Evolutionary conservation across 2,113 vertebrate species (phyloP).

Genomic region (Benitochromis conjunctus): DNA sequence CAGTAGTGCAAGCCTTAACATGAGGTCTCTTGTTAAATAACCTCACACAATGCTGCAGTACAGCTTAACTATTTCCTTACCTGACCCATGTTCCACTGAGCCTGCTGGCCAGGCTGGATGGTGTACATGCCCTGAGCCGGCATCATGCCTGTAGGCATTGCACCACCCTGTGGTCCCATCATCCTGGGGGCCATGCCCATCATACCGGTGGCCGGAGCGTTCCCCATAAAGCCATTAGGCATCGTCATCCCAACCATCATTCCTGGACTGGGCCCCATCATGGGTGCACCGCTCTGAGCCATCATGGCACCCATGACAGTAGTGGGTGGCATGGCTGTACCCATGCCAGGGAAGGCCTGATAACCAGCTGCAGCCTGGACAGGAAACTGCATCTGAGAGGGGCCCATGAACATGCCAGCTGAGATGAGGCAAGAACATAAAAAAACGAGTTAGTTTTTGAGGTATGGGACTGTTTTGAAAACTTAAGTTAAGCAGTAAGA

Average conservation of each 20-base stretch:
- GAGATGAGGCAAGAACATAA: not conserved
- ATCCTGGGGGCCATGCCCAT: constrained; percentile 90
- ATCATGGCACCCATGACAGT: constrained; percentile 92
- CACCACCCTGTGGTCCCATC: constrained; percentile 81
- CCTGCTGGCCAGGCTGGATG: constrained; percentile 85
- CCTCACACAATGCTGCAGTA: not conserved
- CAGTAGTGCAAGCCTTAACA: not conserved
- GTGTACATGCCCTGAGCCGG: constrained; percentile 86
- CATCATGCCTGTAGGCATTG: constrained; percentile 81
- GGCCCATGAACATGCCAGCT: constrained; percentile 92
- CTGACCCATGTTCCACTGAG: constrained; percentile 92
- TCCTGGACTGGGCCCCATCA: constrained; percentile 87
- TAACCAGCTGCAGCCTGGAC: constrained; percentile 85
- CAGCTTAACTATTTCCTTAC: constrained; percentile 60
- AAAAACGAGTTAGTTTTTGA: not conserved
- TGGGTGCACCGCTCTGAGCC: constrained; percentile 81
- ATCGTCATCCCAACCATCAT: constrained; percentile 95
- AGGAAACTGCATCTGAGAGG: constrained; percentile 88
- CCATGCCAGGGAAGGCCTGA: constrained; percentile 91
- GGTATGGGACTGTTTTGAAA: not conserved
- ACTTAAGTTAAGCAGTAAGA: not conserved
- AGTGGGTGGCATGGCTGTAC: constrained; percentile 83
- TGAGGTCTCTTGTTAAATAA: not conserved
- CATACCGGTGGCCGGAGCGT: constrained; percentile 80
- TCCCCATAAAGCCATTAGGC: constrained; percentile 93